phyloP scores from a whole-genome alignment of 2,113 vertebrate genomes.

The Melanostigma gelatinosum region DNA sequence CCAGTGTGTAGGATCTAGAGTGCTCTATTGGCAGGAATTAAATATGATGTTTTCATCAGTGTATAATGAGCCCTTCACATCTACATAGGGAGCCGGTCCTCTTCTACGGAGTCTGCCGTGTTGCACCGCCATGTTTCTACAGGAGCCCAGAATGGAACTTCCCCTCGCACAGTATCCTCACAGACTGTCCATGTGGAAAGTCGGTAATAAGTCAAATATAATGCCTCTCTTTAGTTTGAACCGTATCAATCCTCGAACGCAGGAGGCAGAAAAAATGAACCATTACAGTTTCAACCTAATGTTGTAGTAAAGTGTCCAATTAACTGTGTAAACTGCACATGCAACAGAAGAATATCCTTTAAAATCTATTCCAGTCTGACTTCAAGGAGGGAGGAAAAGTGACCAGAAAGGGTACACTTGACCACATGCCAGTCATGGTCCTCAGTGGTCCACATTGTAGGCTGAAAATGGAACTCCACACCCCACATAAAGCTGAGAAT shows the following conservation, averaged over 20 bases:
- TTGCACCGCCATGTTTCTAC: neutral
- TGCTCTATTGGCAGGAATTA: neutral
- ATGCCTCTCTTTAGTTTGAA: neutral
- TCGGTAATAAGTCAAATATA: neutral
- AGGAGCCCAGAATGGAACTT: neutral
- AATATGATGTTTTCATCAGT: neutral
- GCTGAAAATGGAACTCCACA: slow-evolving; percentile 68
- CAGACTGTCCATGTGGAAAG: neutral
- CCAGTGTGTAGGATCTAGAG: neutral
- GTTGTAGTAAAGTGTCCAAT: slow-evolving; percentile 3
- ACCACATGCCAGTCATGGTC: slow-evolving; percentile 72
- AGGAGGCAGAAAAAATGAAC: neutral
- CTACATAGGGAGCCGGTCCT: neutral
- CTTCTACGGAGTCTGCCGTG: too few species aligned
- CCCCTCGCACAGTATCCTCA: too few species aligned
- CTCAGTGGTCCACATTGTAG: slow-evolving; percentile 56
- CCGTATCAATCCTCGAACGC: neutral
- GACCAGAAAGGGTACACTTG: slow-evolving; percentile 55
- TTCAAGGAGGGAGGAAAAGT: slow-evolving; percentile 35
- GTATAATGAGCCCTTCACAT: neutral
- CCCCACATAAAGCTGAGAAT: slow-evolving; percentile 76
- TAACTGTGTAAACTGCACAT: slow-evolving; percentile 17
- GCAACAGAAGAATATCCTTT: slow-evolving; percentile 44
- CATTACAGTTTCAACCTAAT: neutral
- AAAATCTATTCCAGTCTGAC: slow-evolving; percentile 60